Conservation (phyloP, 1,140 invertebrate genomes). For the Oscheius sp. region DNA sequence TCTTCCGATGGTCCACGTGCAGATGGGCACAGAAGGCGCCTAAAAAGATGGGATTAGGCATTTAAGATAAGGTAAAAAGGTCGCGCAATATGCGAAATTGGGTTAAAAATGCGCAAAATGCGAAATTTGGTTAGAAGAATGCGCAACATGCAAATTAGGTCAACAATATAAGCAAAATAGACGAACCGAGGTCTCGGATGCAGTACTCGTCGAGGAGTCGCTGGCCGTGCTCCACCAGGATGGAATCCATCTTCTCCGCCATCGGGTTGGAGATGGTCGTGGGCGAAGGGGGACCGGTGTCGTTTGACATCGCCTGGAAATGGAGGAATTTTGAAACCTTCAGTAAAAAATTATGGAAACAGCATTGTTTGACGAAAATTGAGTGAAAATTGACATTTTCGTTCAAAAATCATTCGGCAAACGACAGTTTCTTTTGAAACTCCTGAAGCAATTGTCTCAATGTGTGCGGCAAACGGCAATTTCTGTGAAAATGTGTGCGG, state of each 20-base stretch:
- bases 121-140: too few species aligned
- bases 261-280: neutral
- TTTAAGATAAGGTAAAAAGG: too few species aligned
- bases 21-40: slow-evolving; percentile 54
- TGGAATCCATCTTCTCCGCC: slow-evolving; percentile 23
- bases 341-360: too few species aligned
- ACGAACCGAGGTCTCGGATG: slow-evolving; percentile 48
- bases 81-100: neutral
- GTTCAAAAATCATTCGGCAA: neutral
- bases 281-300: slow-evolving; percentile 8
- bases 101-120: slow-evolving; percentile 13
- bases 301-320: slow-evolving; percentile 2
- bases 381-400: neutral
- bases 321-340: neutral
- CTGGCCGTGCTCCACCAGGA: slow-evolving; percentile 54
- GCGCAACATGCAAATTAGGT: too few species aligned
- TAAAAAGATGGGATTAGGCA: too few species aligned
- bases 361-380: neutral
- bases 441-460: too few species aligned
- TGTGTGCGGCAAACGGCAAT: too few species aligned
- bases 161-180: neutral
- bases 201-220: slow-evolving; percentile 32
- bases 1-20: slow-evolving; percentile 35
- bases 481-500: neutral
- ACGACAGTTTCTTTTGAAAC: neutral